Percentiles rank a stretch among this genome's conserved stretches.
Evolutionary conservation across 2,113 vertebrate species (phyloP).

Genomic region (Melanostigma gelatinosum): DNA sequence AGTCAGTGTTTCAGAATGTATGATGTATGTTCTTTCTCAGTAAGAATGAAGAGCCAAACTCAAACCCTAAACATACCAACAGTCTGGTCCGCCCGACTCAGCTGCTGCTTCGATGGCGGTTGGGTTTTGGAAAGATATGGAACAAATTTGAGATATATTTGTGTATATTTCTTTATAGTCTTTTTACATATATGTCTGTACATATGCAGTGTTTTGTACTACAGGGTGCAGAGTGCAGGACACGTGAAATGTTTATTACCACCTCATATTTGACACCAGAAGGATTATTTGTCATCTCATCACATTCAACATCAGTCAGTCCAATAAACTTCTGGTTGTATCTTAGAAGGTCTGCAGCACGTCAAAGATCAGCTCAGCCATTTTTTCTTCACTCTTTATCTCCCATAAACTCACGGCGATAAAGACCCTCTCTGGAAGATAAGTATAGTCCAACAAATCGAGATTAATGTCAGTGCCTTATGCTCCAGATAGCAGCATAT

Average conservation of each 20-base stretch:
- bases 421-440: conserved; percentile 37
- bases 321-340: conserved; percentile 19
- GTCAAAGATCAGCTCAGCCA: conserved; percentile 25
- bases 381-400: conserved; percentile 34
- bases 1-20: conserved; percentile 38
- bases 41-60: conserved; percentile 39
- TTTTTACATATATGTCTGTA: not conserved
- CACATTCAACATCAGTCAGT: conserved; percentile 38
- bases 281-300: conserved; percentile 16
- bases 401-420: conserved; percentile 54
- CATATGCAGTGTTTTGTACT: conserved; percentile 5
- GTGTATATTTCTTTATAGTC: not conserved
- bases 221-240: not conserved
- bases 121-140: conserved; percentile 3
- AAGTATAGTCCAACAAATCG: conserved; percentile 69
- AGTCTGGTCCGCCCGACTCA: conserved; percentile 23
- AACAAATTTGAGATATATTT: not conserved
- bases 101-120: conserved; percentile 1
- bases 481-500: conserved; percentile 50
- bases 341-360: conserved; percentile 25
- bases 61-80: conserved; percentile 32
- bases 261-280: conserved; percentile 9
- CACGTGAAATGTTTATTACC: conserved; percentile 2
- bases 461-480: conserved; percentile 50
- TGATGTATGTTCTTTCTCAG: conserved; percentile 62